Evolutionary conservation across 1,140 invertebrate species (phyloP).

Genomic region (Marisa cornuarietis): DNA sequence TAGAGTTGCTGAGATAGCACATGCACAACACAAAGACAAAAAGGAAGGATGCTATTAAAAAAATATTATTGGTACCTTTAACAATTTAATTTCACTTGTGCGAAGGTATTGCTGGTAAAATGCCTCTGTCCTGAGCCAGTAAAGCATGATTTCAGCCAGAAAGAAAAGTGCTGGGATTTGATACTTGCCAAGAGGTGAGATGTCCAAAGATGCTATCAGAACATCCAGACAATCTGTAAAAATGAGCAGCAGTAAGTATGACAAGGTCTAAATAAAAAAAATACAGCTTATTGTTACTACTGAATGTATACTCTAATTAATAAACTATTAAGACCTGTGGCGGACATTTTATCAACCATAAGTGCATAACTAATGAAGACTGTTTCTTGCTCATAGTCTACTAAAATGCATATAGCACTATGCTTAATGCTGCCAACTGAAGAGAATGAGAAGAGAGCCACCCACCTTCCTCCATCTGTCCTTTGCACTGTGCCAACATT

Average conservation of each 20-base stretch:
- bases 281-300: neutral
- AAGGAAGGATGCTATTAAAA: neutral
- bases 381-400: too few species aligned
- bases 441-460: neutral
- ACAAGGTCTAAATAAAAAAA: neutral
- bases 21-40: neutral
- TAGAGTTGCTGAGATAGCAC: neutral
- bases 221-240: constrained; percentile 63
- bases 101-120: constrained; percentile 62
- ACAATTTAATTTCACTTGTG: constrained; percentile 64
- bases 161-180: constrained; percentile 65
- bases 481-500: constrained; percentile 64
- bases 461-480: constrained; percentile 63
- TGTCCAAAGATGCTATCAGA: constrained; percentile 60
- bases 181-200: constrained; percentile 57
- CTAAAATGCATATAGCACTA: too few species aligned
- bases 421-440: too few species aligned
- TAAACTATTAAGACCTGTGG: too few species aligned
- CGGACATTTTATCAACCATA: too few species aligned
- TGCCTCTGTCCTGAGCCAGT: constrained; percentile 65
- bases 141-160: constrained; percentile 65
- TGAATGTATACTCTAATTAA: too few species aligned
- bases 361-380: too few species aligned
- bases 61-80: constrained; percentile 47
- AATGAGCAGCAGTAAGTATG: neutral